Evolutionary conservation across 1,140 invertebrate species (phyloP), one percentile per base, ranked within the genome.

Genomic region (Micrasema minimum): DNA sequence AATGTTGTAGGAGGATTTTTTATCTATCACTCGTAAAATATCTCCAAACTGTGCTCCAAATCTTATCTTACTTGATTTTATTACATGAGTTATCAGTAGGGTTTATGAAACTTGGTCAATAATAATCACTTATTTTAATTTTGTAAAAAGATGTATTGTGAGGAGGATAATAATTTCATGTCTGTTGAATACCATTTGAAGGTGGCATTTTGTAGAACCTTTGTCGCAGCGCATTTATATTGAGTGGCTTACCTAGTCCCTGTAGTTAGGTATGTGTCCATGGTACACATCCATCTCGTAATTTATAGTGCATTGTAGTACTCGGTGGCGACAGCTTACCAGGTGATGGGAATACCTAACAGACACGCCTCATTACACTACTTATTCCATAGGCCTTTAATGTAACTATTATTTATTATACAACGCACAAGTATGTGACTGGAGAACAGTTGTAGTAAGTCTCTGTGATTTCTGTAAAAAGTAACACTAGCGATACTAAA

Each of bases 391-490:
- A 59, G 55, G 37, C 16, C 37, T 59, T n/a, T 59, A 59, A 59
- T 59, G 4, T 59, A 41, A 41, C 38, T 41, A 22, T 59, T 41
- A 5, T 51, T 51, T 59, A 55, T 31, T 55, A 23, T 48, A 26
- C 50, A 45, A 14, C 43, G n/a, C 43, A 48, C 46, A 48, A 48
- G 46, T 1, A 18, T 16, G 46, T 48, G 46, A 48, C 20, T 48
- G 46, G 46, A 18, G 11, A 20, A 55, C 51, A 55, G 23, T 55
- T 37, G 51, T 31, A 31, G 51, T 14, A 26, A 55, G 16, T 46
- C 51, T 55, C 51, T 55, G 51, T 55, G 51, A 55, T 55, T 55
- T 55, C 23, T 55, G 51, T 55, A 55, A 46, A 46, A 46, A 46
- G 11, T 46, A 46, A n/a, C 51, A 31, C 23, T 55, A 55, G n/a